Evolutionary conservation across 1,140 invertebrate genomes (phyloP).

Genomic region (Diachasmimorpha longicaudata): DNA sequence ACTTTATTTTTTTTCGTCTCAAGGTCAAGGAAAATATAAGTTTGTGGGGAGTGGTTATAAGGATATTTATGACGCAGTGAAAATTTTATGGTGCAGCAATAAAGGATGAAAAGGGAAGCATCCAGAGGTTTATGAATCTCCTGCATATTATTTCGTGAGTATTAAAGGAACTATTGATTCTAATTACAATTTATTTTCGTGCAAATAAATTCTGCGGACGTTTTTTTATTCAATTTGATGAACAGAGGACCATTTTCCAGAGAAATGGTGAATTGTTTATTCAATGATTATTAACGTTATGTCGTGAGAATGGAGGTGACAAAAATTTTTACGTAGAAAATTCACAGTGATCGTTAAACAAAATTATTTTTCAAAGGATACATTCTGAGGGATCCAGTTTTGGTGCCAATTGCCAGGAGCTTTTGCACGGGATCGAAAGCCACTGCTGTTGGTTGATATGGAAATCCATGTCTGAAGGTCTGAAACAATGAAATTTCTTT

Average conservation of each 20-base stretch:
- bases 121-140: too few relatives aligned
- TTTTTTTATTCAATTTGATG: not conserved
- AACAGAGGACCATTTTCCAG: too few relatives aligned
- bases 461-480: conserved; percentile 98
- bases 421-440: conserved; percentile 98
- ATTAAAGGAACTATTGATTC: too few relatives aligned
- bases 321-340: too few relatives aligned
- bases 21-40: conserved; percentile 43
- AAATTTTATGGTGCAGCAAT: not conserved
- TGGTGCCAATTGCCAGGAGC: conserved; percentile 95
- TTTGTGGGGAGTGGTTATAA: conserved; percentile 15
- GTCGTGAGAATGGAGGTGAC: too few relatives aligned
- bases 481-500: conserved; percentile 68
- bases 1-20: conserved; percentile 62
- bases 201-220: not conserved
- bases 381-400: conserved; percentile 93
- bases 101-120: not conserved
- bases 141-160: too few relatives aligned
- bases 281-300: too few relatives aligned
- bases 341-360: not conserved
- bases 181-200: not conserved
- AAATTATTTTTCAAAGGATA: conserved; percentile 77
- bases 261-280: too few relatives aligned
- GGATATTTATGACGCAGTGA: not conserved
- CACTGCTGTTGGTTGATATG: conserved; percentile 94